phyloP scores from a whole-genome alignment of 2,888 invertebrate species.

The Brenthis daphne region DNA sequence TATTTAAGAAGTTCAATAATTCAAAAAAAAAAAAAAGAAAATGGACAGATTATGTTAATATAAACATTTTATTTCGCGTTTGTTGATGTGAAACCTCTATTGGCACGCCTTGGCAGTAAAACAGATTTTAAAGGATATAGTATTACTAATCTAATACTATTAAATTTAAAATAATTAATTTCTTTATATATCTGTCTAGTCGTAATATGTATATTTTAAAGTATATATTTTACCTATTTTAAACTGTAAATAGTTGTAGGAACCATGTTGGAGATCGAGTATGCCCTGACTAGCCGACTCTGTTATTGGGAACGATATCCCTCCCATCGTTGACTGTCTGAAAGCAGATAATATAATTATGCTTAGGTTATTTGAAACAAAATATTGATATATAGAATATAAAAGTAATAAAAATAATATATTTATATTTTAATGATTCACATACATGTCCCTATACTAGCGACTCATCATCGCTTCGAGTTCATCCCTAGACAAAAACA shows the following conservation, averaged over 20 bases:
- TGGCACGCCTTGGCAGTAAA: too few species aligned
- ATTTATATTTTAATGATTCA: neutral
- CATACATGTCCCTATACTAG: too few species aligned
- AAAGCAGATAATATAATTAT: slow-evolving; percentile 27
- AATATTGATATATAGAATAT: neutral
- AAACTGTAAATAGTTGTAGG: slow-evolving; percentile 94
- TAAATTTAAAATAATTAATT: too few species aligned
- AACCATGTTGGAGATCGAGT: slow-evolving; percentile 86
- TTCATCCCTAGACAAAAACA: too few species aligned
- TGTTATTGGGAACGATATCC: slow-evolving; percentile 94
- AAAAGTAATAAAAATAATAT: neutral
- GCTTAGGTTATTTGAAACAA: neutral
- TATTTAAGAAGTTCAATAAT: neutral
- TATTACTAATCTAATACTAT: too few species aligned
- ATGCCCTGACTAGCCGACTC: slow-evolving; percentile 90
- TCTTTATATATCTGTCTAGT: too few species aligned
- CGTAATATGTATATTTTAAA: neutral
- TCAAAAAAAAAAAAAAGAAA: too few species aligned
- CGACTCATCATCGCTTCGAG: too few species aligned
- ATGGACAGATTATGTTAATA: too few species aligned
- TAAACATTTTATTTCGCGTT: too few species aligned
- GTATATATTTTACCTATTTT: slow-evolving; percentile 84
- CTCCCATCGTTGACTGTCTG: slow-evolving; percentile 94
- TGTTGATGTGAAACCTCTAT: too few species aligned
- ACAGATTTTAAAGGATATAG: too few species aligned